phyloP scores from a whole-genome alignment of 1,140 invertebrate species.

The Drosophila asahinai region DNA sequence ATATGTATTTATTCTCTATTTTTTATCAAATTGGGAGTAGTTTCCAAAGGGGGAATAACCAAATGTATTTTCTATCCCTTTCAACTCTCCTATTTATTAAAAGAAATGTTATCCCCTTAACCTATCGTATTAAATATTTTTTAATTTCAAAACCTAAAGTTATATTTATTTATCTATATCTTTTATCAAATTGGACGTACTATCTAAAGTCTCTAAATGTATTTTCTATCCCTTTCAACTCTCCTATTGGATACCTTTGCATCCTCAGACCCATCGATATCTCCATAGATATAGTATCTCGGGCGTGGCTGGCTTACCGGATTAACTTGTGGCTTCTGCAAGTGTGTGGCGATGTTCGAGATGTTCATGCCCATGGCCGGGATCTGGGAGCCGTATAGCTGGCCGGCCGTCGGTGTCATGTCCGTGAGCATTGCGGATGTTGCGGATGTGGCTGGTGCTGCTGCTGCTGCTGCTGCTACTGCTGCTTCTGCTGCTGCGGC shows the following conservation, averaged over 20 bases:
- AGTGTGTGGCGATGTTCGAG: slow-evolving; percentile 84
- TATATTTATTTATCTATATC: too few relatives aligned
- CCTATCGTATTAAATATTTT: too few relatives aligned
- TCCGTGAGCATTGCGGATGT: slow-evolving; percentile 86
- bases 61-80: too few relatives aligned
- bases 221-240: too few relatives aligned
- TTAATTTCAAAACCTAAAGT: too few relatives aligned
- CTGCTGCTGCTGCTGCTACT: slow-evolving; percentile 24
- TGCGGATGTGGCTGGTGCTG: slow-evolving; percentile 38
- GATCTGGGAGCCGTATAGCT: slow-evolving; percentile 87
- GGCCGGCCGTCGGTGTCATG: slow-evolving; percentile 87
- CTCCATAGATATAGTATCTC: background rate
- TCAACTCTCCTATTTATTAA: background rate
- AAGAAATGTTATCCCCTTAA: too few relatives aligned
- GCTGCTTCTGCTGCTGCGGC: slow-evolving; percentile 28
- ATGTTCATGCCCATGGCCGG: slow-evolving; percentile 87
- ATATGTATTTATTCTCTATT: too few relatives aligned
- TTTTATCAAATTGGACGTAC: too few relatives aligned
- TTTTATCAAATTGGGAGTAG: too few relatives aligned
- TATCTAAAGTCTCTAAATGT: too few relatives aligned
- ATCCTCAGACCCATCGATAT: background rate
- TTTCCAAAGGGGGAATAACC: too few relatives aligned
- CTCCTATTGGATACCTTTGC: background rate
- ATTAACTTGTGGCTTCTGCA: slow-evolving; percentile 85
- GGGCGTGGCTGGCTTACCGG: slow-evolving; percentile 66